phyloP scores from a whole-genome alignment of 37 sponge, comb jelly and placozoan genomes.

The Chondrosia reniformis region DNA sequence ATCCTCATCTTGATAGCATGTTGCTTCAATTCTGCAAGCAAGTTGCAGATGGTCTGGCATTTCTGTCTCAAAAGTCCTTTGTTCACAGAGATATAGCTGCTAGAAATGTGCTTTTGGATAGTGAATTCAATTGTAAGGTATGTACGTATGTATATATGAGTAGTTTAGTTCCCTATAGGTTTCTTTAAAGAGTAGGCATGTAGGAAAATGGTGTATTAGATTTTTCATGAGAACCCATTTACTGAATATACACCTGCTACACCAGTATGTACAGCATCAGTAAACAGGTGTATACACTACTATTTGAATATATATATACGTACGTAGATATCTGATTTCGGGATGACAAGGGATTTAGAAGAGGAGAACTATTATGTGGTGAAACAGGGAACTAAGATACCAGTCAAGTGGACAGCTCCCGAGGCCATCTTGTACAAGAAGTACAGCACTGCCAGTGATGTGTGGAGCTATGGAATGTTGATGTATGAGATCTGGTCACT shows the following conservation, averaged over 20 bases:
- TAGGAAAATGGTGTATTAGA: too few species aligned
- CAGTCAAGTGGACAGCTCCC: slow-evolving; percentile 12
- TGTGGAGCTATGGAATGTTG: too few species aligned
- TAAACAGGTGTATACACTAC: too few species aligned
- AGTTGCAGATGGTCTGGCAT: slow-evolving; percentile 17
- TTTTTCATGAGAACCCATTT: too few species aligned
- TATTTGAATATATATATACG: too few species aligned
- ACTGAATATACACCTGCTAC: too few species aligned
- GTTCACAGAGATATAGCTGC: slow-evolving; percentile 35
- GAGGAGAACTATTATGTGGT: neutral
- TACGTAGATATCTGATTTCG: slow-evolving; percentile 30
- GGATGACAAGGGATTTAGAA: slow-evolving; percentile 13
- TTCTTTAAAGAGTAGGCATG: too few species aligned
- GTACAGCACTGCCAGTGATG: too few species aligned
- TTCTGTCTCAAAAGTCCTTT: slow-evolving; percentile 17
- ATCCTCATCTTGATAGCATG: neutral
- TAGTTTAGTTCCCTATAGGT: too few species aligned
- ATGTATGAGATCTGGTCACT: slow-evolving; percentile 27
- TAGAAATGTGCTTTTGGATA: slow-evolving; percentile 18
- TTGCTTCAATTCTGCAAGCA: slow-evolving; percentile 11
- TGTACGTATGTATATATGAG: neutral
- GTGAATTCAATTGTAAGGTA: slow-evolving; percentile 14
- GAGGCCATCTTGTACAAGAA: too few species aligned
- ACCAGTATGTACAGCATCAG: too few species aligned
- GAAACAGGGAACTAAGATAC: neutral